Evolutionary conservation across 2,113 vertebrate genomes (phyloP).

Genomic region (Syngnathoides biaculeatus): DNA sequence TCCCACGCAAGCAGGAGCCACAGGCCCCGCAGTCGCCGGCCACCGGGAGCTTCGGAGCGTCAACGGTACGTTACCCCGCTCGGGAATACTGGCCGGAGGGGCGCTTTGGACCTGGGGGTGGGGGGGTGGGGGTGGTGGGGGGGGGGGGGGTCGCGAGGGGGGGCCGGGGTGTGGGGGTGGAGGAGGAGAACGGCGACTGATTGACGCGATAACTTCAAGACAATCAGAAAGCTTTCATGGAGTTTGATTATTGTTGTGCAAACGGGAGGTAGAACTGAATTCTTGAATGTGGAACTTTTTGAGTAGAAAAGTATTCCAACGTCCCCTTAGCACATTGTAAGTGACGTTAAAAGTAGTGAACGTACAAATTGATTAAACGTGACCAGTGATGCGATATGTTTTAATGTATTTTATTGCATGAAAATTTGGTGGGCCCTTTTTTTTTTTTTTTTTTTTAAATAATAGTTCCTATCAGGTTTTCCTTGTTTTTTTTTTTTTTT

Average conservation of each 20-base stretch:
- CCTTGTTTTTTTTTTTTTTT: background rate
- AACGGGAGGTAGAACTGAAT: background rate
- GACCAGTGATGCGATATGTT: background rate
- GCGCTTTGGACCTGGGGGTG: background rate
- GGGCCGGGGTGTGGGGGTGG: too few species aligned
- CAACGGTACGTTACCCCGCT: slow-evolving; percentile 56
- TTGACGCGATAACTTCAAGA: background rate
- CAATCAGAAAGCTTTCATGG: background rate
- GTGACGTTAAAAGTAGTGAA: background rate
- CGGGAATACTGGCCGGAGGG: slow-evolving; percentile 27
- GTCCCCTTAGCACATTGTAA: background rate
- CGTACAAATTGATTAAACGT: background rate
- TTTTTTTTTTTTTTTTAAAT: background rate
- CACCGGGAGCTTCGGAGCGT: slow-evolving; percentile 51
- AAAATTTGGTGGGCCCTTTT: background rate
- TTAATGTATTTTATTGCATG: too few species aligned
- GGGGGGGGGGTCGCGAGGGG: too few species aligned
- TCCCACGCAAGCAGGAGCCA: slow-evolving; percentile 56
- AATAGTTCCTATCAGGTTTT: background rate
- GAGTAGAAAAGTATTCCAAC: background rate
- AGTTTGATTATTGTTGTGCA: background rate
- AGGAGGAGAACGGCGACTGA: too few species aligned
- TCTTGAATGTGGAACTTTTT: background rate
- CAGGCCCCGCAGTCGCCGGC: slow-evolving; percentile 55
- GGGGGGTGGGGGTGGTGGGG: too few species aligned